Conservation (phyloP, 1,140 invertebrate species). For the Drosophila triauraria region DNA sequence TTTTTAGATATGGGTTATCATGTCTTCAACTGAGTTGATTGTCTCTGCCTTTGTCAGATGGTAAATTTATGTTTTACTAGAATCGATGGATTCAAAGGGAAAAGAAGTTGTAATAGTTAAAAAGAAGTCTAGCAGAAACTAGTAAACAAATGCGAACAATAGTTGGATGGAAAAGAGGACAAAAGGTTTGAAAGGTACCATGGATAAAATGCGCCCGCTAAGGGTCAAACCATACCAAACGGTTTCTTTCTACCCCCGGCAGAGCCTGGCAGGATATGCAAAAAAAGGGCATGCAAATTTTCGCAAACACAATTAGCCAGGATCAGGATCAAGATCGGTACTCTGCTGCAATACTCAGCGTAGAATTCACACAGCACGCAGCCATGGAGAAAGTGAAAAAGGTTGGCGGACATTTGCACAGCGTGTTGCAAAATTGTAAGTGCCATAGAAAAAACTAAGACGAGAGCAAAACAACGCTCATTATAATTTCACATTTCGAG, state of each 20-base stretch:
- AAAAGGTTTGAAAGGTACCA: conserved; percentile 8
- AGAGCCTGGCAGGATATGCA: conserved; percentile 36
- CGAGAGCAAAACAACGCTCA: conserved; percentile 41
- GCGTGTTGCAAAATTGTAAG: conserved; percentile 31
- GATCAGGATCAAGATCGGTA: conserved; percentile 50
- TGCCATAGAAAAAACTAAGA: conserved; percentile 8
- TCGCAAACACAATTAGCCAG: conserved; percentile 54
- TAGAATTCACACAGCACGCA: conserved; percentile 40
- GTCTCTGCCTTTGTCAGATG: neutral
- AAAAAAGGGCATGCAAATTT: conserved; percentile 74
- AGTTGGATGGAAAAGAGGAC: neutral
- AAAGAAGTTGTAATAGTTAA: neutral
- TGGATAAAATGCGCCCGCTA: neutral
- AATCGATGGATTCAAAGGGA: neutral
- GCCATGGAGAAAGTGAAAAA: conserved; percentile 45
- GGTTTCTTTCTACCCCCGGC: conserved; percentile 29
- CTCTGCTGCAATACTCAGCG: conserved; percentile 8
- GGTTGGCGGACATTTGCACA: conserved; percentile 15
- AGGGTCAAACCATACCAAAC: conserved; percentile 7
- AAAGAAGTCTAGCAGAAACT: neutral
- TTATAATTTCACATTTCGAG: conserved; percentile 67
- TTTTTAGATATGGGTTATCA: too few relatives aligned
- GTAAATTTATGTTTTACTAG: neutral
- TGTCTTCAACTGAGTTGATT: too few relatives aligned
- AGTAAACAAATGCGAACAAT: conserved; percentile 33